phyloP scores from a whole-genome alignment of 2,797 vertebrate species.

The Glyptemys insculpta region DNA sequence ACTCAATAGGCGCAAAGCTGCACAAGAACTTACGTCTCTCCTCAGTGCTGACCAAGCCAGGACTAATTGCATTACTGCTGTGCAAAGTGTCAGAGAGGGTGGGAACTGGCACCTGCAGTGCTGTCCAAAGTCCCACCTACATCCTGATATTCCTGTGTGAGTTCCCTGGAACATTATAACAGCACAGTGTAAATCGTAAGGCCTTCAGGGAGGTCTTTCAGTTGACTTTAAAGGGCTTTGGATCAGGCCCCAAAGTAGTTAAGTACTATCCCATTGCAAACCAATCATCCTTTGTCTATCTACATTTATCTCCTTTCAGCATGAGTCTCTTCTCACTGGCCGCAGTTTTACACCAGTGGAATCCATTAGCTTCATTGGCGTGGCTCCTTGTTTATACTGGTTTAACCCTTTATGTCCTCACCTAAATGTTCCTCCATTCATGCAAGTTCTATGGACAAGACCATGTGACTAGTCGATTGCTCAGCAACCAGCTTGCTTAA shows the following conservation, averaged over 20 bases:
- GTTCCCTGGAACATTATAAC: accelerated
- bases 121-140: not conserved
- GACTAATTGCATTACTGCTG: not conserved
- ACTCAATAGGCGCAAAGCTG: not conserved
- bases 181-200: not conserved
- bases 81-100: not conserved
- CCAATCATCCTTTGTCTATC: not conserved
- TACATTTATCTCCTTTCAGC: accelerated
- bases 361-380: not conserved
- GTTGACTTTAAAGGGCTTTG: not conserved
- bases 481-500: not conserved
- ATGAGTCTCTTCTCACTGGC: not conserved
- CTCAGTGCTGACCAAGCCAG: not conserved
- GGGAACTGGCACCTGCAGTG: not conserved
- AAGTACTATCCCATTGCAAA: not conserved
- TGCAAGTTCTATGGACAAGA: not conserved
- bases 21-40: not conserved
- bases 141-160: not conserved
- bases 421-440: not conserved
- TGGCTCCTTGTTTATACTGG: not conserved
- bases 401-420: not conserved
- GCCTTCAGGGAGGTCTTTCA: not conserved
- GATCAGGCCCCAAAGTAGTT: not conserved
- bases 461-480: not conserved
- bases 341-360: not conserved